phyloP scores from a whole-genome alignment of 2,888 invertebrate genomes.

The Ypsolopha sequella region DNA sequence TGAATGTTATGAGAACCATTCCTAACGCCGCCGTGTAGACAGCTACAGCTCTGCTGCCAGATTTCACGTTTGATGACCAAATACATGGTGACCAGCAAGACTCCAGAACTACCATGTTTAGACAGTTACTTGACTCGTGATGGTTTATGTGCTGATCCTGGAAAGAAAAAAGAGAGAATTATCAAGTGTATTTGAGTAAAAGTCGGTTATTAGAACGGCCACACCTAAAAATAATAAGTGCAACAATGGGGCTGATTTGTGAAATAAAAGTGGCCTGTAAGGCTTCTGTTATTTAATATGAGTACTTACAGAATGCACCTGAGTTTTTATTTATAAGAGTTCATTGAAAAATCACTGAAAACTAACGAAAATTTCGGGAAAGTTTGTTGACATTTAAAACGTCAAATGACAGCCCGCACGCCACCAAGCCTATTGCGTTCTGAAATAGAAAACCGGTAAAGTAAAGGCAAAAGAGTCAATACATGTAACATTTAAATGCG shows the following conservation, averaged over 20 bases:
- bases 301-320: neutral
- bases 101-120: constrained; percentile 75
- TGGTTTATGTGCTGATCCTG: neutral
- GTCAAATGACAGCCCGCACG: no score
- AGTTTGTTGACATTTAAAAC: no score
- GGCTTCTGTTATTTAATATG: no score
- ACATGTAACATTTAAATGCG: no score
- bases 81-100: constrained; percentile 92
- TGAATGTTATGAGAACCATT: constrained; percentile 78
- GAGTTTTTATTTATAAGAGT: neutral
- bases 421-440: no score
- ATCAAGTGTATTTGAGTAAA: neutral
- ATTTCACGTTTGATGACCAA: constrained; percentile 83
- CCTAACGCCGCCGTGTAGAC: constrained; percentile 83
- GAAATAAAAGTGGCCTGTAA: no score
- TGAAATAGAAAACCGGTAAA: no score
- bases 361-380: no score
- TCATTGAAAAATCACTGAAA: no score
- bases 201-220: constrained; percentile 4
- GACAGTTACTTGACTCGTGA: constrained; percentile 9
- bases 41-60: constrained; percentile 83
- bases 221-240: constrained; percentile 10
- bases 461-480: no score
- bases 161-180: neutral
- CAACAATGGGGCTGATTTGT: no score